A percentile compares a stretch with the other conserved stretches of the same genome.
phyloP scores from a whole-genome alignment of 2,888 invertebrate genomes.

The Cataglyphis cursor region DNA sequence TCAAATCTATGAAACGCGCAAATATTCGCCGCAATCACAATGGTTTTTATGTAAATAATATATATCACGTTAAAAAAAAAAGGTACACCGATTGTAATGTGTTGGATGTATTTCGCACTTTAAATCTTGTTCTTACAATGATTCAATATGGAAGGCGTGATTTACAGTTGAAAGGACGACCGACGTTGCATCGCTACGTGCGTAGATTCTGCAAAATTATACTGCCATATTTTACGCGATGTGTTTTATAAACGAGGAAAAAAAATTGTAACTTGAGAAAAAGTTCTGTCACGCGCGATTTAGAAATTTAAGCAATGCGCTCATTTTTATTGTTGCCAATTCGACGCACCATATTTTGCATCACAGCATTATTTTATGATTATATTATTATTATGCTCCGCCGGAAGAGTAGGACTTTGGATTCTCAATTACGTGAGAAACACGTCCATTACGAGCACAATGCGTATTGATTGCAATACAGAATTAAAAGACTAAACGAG shows the following conservation, averaged over 20 bases:
- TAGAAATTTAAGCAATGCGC: conserved; percentile 38
- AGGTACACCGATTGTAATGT: conserved; percentile 62
- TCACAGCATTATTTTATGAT: conserved; percentile 20
- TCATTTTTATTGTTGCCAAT: not conserved
- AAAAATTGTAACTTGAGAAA: conserved; percentile 21
- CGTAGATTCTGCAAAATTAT: conserved; percentile 21
- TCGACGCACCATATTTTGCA: conserved; percentile 8
- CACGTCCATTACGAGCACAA: not conserved
- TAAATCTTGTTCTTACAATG: conserved; percentile 52
- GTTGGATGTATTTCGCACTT: conserved; percentile 64
- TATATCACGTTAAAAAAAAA: conserved; percentile 63
- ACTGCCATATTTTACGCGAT: conserved; percentile 50
- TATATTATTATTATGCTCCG: conserved; percentile 31
- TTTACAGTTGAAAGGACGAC: conserved; percentile 11
- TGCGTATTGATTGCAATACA: conserved; percentile 4
- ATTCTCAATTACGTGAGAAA: conserved; percentile 25
- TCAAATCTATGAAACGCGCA: conserved; percentile 66
- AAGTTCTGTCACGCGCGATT: conserved; percentile 14
- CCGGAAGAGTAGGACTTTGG: conserved; percentile 7
- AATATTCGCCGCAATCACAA: conserved; percentile 58
- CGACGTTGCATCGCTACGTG: conserved; percentile 27
- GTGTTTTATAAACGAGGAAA: conserved; percentile 24
- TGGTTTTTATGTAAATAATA: conserved; percentile 68
- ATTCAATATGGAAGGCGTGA: not conserved
- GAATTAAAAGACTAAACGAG: conserved; percentile 19